These are phyloP conservation scores for Passerina amoena DNA, from an alignment of 2,113 vertebrate genomes.

Conservation along the genomic window DNA sequence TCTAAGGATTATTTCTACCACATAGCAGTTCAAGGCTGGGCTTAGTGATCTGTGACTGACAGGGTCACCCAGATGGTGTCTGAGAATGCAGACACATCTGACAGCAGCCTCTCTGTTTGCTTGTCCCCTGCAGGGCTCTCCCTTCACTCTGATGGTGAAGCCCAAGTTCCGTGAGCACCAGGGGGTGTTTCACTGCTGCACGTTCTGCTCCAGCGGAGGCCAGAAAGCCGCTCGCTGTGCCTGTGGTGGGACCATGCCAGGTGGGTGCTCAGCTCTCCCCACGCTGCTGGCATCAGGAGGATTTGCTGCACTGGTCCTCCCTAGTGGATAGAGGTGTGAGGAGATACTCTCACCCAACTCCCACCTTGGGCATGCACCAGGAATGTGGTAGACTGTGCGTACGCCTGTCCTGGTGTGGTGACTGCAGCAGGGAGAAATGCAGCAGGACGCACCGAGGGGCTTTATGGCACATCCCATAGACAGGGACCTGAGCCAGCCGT, in stretches of 20 bases:
- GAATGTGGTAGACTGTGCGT: background rate
- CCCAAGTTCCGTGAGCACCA: slow-evolving; percentile 77
- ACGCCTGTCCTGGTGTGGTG: background rate
- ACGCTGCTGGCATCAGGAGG: background rate
- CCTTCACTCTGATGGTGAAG: slow-evolving; percentile 80
- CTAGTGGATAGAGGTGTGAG: background rate
- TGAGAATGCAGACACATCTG: background rate
- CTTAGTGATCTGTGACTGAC: background rate
- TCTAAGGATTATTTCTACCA: background rate
- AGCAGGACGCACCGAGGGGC: background rate
- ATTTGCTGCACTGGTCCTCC: background rate
- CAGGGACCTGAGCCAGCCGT: background rate
- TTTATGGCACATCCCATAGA: background rate
- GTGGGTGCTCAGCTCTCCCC: slow-evolving; percentile 61
- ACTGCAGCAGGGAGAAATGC: background rate
- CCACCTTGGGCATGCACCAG: background rate
- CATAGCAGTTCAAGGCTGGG: background rate
- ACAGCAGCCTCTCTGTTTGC: background rate
- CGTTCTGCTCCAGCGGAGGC: slow-evolving; percentile 92
- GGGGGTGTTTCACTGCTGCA: slow-evolving; percentile 91
- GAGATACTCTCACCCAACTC: background rate
- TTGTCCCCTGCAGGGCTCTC: slow-evolving; percentile 82
- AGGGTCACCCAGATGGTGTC: background rate
- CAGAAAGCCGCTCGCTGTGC: slow-evolving; percentile 86
- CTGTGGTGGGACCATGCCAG: slow-evolving; percentile 92